Percentiles rank a stretch among this genome's conserved stretches.
phyloP scores from a whole-genome alignment of 2,113 vertebrate species.

The Stomatorhinus ivindoensis region DNA sequence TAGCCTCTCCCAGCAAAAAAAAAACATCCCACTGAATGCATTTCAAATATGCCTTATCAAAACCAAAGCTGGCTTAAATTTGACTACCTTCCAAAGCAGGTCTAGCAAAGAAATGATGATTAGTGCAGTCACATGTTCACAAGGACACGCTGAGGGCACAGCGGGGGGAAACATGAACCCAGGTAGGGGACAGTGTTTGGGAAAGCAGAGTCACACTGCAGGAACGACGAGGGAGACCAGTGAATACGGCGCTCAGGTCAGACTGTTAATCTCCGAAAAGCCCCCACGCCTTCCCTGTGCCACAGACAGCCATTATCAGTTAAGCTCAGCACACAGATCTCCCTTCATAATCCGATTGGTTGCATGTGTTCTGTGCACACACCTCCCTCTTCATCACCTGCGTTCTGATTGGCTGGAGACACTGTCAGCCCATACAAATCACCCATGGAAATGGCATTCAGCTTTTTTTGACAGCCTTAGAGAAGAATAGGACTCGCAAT shows the following conservation, averaged over 20 bases:
- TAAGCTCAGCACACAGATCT: not conserved
- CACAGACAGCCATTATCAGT: not conserved
- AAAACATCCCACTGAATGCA: not conserved
- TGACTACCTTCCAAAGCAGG: not conserved
- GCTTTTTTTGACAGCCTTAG: constrained; percentile 50
- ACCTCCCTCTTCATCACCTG: not conserved
- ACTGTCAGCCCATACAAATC: constrained; percentile 24
- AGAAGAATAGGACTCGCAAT: constrained; percentile 59
- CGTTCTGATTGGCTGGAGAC: not conserved
- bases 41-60: not conserved
- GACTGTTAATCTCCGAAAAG: not conserved
- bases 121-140: not conserved
- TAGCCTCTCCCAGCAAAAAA: not conserved
- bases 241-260: not conserved
- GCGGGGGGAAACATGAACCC: not conserved
- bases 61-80: not conserved
- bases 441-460: constrained; percentile 57
- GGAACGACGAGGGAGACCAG: not conserved
- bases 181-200: not conserved
- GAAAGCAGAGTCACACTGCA: not conserved
- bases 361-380: not conserved
- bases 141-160: not conserved
- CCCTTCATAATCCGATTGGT: not conserved
- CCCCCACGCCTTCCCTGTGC: not conserved
- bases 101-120: not conserved